phyloP scores from a whole-genome alignment of 2,888 invertebrate genomes.

The Ellobium chinense region DNA sequence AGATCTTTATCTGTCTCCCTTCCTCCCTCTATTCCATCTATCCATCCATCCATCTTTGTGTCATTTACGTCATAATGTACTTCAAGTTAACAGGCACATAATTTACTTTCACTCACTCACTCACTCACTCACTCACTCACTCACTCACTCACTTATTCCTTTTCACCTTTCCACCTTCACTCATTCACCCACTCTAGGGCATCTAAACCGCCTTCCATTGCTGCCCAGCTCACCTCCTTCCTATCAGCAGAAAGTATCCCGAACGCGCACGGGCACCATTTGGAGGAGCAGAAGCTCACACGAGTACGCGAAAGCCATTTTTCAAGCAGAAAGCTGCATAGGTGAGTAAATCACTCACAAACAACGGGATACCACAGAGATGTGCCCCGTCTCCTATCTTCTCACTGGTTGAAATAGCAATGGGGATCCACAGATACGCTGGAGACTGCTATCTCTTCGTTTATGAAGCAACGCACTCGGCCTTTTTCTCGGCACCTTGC shows the following conservation, averaged over 20 bases:
- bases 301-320: neutral
- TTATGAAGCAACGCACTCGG: neutral
- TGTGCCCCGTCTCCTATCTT: neutral
- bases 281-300: neutral
- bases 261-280: neutral
- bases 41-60: no score
- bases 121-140: no score
- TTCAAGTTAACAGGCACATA: no score
- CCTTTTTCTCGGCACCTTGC: neutral
- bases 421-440: neutral
- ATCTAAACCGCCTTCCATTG: no score
- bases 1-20: no score
- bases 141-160: no score
- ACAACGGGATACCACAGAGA: neutral
- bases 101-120: no score
- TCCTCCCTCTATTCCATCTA: no score
- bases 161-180: no score
- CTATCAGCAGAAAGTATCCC: neutral
- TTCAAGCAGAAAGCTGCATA: neutral
- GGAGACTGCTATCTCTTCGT: neutral
- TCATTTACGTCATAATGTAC: no score
- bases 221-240: no score
- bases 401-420: neutral
- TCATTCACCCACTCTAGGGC: no score
- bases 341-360: constrained; percentile 2